Evolutionary conservation across 2,888 invertebrate species (phyloP).

Genomic region (Nephrocerus scutellatus): DNA sequence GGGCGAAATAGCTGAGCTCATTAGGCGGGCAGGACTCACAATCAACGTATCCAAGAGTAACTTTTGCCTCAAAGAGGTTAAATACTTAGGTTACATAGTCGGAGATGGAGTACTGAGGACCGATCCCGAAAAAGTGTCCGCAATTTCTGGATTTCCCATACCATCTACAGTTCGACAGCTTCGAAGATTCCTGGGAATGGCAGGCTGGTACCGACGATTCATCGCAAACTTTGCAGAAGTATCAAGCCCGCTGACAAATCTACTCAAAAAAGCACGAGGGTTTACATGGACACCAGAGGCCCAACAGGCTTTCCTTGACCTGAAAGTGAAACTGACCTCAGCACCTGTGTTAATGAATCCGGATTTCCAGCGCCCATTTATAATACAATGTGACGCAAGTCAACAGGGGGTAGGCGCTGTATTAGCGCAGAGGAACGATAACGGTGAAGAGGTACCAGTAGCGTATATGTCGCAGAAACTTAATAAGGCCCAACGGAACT

Average conservation of each 20-base stretch:
- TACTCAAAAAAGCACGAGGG: constrained; percentile 7
- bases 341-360: constrained; percentile 15
- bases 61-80: constrained; percentile 15
- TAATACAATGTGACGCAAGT: constrained; percentile 19
- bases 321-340: constrained; percentile 2
- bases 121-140: constrained; percentile 14
- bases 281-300: constrained; percentile 8
- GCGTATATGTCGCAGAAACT: too few species aligned
- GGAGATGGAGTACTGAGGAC: constrained; percentile 12
- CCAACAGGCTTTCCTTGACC: too few species aligned
- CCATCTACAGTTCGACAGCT: constrained; percentile 14
- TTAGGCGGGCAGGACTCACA: constrained; percentile 4
- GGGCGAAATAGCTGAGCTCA: neutral
- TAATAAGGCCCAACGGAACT: too few species aligned
- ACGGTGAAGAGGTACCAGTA: constrained; percentile 12
- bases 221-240: constrained; percentile 16
- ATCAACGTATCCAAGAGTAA: constrained; percentile 14
- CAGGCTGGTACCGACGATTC: constrained; percentile 21
- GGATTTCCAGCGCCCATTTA: constrained; percentile 16
- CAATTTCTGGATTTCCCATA: constrained; percentile 12
- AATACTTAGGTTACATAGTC: constrained; percentile 15
- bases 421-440: constrained; percentile 9
- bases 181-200: constrained; percentile 19
- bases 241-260: constrained; percentile 17
- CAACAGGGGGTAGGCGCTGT: constrained; percentile 15